Percentiles rank a stretch among this genome's conserved stretches.
Evolutionary conservation across 2,888 invertebrate species (phyloP).

Genomic region (Leucozona laternaria): DNA sequence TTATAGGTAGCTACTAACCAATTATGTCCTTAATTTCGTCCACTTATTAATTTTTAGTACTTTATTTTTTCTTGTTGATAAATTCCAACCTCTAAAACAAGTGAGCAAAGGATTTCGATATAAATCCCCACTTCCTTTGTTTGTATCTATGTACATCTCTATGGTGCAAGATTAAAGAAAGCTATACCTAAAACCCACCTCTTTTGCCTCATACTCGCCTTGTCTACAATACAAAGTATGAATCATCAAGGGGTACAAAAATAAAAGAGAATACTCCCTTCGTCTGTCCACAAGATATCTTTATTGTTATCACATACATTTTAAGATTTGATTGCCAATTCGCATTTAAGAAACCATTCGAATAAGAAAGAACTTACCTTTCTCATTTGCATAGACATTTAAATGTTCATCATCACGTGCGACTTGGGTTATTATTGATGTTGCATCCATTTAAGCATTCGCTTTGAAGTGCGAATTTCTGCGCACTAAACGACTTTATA

Average conservation of each 20-base stretch:
- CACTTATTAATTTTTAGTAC: neutral
- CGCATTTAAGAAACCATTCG: neutral
- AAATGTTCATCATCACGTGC: slow-evolving; percentile 98
- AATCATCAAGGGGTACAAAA: slow-evolving; percentile 49
- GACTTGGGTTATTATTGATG: slow-evolving; percentile 99
- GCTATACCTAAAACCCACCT: slow-evolving; percentile 32
- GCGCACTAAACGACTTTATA: slow-evolving; percentile 67
- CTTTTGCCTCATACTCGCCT: slow-evolving; percentile 14
- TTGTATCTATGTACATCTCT: neutral
- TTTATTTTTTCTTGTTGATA: neutral
- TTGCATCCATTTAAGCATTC: slow-evolving; percentile 96
- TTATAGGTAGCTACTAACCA: too few species aligned
- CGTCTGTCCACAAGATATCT: neutral
- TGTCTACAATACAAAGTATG: slow-evolving; percentile 41
- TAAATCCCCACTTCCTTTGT: slow-evolving; percentile 7
- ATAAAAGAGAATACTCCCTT: slow-evolving; percentile 13
- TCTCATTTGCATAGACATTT: slow-evolving; percentile 95
- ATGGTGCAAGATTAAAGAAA: slow-evolving; percentile 11
- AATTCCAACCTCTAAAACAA: neutral
- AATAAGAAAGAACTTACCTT: slow-evolving; percentile 87
- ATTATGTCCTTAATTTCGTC: too few species aligned
- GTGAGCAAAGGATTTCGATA: neutral
- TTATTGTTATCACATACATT: neutral
- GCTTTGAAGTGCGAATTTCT: slow-evolving; percentile 76
- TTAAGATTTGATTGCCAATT: slow-evolving; percentile 9